A percentile compares a stretch with the other conserved stretches of the same genome.
phyloP scores from a whole-genome alignment of 2,113 vertebrate genomes.

The Butorides virescens region DNA sequence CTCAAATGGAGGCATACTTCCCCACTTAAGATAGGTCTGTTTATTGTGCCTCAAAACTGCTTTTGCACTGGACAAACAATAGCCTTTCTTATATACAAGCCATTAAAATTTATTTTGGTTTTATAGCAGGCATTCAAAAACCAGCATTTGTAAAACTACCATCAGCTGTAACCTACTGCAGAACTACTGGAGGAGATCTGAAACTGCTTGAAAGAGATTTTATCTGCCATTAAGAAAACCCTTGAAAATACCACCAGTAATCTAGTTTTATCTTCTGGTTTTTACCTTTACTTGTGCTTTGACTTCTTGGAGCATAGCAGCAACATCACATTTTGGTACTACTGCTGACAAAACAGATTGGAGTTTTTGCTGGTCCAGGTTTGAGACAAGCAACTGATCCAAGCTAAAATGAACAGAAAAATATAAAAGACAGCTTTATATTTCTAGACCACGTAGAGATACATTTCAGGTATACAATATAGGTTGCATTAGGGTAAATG shows the following conservation, averaged over 20 bases:
- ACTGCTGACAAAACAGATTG: constrained; percentile 76
- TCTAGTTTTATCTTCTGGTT: background rate
- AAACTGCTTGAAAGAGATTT: background rate
- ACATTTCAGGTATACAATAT: accelerated
- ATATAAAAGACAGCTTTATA: background rate
- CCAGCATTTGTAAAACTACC: background rate
- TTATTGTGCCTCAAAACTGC: background rate
- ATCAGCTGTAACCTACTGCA: background rate
- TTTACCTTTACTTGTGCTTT: constrained; percentile 84
- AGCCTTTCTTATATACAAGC: background rate
- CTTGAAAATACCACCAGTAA: background rate
- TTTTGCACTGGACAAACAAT: background rate
- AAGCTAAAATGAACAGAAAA: constrained; percentile 72
- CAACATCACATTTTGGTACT: constrained; percentile 69
- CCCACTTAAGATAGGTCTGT: background rate
- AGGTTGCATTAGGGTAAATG: background rate
- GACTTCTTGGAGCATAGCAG: constrained; percentile 77
- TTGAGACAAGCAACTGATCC: constrained; percentile 77
- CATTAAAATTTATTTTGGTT: background rate
- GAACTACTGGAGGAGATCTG: background rate
- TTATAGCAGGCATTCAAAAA: background rate
- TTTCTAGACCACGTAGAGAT: background rate
- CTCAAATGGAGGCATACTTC: background rate
- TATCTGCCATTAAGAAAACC: background rate
- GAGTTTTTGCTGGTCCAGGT: constrained; percentile 78